Evolutionary conservation across 2,113 vertebrate species (phyloP), one percentile per base, ranked within the genome.

Genomic region (Bubalus kerabau): DNA sequence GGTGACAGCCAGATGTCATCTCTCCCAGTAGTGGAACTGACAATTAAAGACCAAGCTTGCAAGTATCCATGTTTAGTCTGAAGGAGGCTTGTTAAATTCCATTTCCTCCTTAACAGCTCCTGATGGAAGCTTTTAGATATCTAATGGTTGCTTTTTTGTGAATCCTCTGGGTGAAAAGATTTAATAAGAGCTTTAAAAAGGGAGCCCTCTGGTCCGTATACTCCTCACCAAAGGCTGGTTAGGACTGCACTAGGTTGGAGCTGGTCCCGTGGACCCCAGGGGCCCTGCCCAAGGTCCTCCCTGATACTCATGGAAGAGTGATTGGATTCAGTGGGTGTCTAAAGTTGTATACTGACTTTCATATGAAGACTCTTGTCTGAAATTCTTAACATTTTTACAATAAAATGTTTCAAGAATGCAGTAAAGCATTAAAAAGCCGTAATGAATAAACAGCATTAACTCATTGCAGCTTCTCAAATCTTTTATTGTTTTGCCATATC

Each of bases 31-130:
- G 91, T 89, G 60, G 52, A 64, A 60, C 2, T 86, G 94, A 83
- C 83, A 62, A 6, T 91, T 82, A 96, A 84, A 95, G 71, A 81
- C 67, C 43, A 64, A 64, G 50, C 81, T 94, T 81, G 67, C 23
- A 71, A 94, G 36, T 60, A 57, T 97, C 52, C 80, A 11, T 93
- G 93, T 95, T 97, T 95, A 97, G 94, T 97, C 76, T 96, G 86
- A 95, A 81, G 82, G 67, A 96, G 36, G 88, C 85, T 97, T 97
- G 91, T 97, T 97, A 97, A 95, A 91, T 95, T 91, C 46, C 17
- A 57, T 78, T 95, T 97, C 78, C 64, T 95, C 43, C 54, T 87
- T 87, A 56, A 92, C 48, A 80, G 54, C 91, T 96, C 50, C 85
- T 89, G 57, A 78, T 4, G 13, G 88, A 92, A 96, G 95, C 85